These are phyloP conservation scores for Pterocles orientalis DNA, from an alignment of 2,113 vertebrate species.

Conservation along the genomic window DNA sequence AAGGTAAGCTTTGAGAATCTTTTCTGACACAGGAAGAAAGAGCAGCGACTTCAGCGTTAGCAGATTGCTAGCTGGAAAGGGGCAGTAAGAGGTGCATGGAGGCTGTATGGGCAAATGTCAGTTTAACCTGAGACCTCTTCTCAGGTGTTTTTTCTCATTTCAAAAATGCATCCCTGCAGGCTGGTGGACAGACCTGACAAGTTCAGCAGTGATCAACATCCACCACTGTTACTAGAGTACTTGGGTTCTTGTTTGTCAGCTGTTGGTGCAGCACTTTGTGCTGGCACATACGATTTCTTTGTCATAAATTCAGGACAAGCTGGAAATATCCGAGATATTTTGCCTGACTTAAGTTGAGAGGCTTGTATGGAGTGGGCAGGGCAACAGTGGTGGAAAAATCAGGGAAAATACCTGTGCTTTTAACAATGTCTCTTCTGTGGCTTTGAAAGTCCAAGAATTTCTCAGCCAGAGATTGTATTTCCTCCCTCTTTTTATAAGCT, in stretches of 20 bases:
- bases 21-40: neutral
- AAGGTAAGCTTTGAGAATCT: neutral
- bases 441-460: constrained; percentile 51
- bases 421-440: constrained; percentile 54
- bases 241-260: neutral
- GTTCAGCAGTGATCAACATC: neutral
- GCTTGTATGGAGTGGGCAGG: neutral
- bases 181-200: neutral
- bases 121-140: neutral
- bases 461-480: constrained; percentile 67
- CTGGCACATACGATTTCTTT: neutral
- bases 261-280: neutral
- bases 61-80: neutral
- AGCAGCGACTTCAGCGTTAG: neutral
- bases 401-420: constrained; percentile 67
- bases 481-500: constrained; percentile 59
- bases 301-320: neutral
- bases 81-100: neutral
- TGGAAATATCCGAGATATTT: neutral
- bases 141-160: neutral
- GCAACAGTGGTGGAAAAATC: constrained; percentile 41
- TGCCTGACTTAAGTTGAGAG: neutral
- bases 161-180: neutral
- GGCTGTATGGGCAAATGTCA: neutral
- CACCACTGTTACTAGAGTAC: neutral